Evolutionary conservation across 2,797 vertebrate genomes (phyloP).

Genomic region (Girardinus metallicus): DNA sequence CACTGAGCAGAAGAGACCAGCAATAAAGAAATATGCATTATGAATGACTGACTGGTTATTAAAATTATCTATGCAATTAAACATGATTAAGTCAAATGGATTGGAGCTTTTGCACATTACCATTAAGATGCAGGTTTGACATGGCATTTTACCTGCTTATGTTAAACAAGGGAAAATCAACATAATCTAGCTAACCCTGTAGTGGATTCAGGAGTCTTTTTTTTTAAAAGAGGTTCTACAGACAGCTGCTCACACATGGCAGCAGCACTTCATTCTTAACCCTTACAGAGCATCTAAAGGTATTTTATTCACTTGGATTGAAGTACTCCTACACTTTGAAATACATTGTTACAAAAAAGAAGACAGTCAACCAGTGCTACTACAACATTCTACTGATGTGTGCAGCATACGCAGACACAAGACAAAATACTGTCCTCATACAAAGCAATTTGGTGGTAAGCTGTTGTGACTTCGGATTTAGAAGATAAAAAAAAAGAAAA

Average conservation of each 20-base stretch:
- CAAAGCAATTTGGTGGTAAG: background rate
- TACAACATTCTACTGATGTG: background rate
- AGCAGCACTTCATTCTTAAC: background rate
- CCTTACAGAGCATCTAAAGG: background rate
- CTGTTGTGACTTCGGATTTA: background rate
- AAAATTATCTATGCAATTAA: background rate
- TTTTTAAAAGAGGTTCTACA: background rate
- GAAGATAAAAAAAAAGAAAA: background rate
- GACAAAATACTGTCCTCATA: background rate
- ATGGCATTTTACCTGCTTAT: too few species aligned
- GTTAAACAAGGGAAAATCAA: background rate
- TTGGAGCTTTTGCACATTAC: background rate
- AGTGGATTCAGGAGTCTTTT: background rate
- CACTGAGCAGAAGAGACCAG: background rate
- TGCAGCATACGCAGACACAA: background rate
- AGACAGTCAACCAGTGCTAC: background rate
- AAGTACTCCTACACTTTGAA: background rate
- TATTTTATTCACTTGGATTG: background rate
- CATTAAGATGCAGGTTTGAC: too few species aligned
- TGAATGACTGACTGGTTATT: background rate
- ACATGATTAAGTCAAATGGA: background rate
- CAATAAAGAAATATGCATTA: background rate
- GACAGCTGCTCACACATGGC: background rate
- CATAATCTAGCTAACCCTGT: background rate
- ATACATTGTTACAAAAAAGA: background rate